A percentile compares a stretch with the other conserved stretches of the same genome.
These are phyloP conservation scores for Microctenopoma lineatum DNA, from an alignment of 2,797 vertebrate species.

Conservation along the genomic window DNA sequence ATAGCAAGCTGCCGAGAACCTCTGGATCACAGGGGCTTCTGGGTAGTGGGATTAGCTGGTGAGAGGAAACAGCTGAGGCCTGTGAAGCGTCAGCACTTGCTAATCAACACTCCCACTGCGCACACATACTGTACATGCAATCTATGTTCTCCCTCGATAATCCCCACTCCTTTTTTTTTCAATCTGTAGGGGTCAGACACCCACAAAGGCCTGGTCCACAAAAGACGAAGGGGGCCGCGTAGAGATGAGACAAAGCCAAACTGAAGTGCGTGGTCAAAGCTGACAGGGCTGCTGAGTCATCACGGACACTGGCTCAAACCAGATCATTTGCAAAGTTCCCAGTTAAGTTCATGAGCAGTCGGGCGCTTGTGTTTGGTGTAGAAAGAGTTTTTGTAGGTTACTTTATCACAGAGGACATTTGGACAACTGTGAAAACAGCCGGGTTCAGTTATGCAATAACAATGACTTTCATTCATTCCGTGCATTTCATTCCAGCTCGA, in stretches of 20 bases:
- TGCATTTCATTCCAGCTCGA: conserved; percentile 15
- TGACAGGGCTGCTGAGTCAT: conserved; percentile 75
- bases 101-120: conserved; percentile 70
- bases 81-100: conserved; percentile 79
- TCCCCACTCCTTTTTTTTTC: conserved; percentile 66
- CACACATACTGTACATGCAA: conserved; percentile 43
- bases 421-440: background rate
- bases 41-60: conserved; percentile 78
- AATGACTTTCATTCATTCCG: conserved; percentile 15
- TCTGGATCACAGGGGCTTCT: conserved; percentile 68
- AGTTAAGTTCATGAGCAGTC: conserved; percentile 29
- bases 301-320: conserved; percentile 49
- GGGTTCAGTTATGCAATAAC: conserved; percentile 39
- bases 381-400: background rate
- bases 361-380: conserved; percentile 3
- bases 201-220: conserved; percentile 74
- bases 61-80: conserved; percentile 84
- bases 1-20: conserved; percentile 62
- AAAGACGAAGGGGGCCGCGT: conserved; percentile 68
- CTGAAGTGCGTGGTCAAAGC: conserved; percentile 76
- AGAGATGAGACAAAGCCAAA: conserved; percentile 60
- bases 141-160: conserved; percentile 61
- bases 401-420: conserved; percentile 4
- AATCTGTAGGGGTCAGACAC: conserved; percentile 64
- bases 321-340: conserved; percentile 35